Evolutionary conservation across 2,888 invertebrate species (phyloP).

Genomic region (Caenorhabditis sinica): DNA sequence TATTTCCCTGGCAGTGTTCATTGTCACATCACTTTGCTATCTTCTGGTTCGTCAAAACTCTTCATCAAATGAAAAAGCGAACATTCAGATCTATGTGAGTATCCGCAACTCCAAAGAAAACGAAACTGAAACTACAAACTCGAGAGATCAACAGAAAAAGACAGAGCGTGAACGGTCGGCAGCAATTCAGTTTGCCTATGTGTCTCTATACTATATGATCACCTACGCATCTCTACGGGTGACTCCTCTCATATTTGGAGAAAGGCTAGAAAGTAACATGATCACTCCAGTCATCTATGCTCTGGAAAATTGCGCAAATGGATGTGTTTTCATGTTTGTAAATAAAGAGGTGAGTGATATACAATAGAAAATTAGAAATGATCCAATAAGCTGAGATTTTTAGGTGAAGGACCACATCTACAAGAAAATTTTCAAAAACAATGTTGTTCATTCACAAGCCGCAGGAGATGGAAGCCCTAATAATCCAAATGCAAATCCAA

Average conservation of each 20-base stretch:
- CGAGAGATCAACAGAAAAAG: slow-evolving; percentile 21
- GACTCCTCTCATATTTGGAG: slow-evolving; percentile 26
- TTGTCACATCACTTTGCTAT: not conserved
- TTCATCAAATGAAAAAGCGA: not conserved
- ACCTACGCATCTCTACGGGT: slow-evolving; percentile 5
- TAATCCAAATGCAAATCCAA: not conserved
- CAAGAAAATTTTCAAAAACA: slow-evolving; percentile 45
- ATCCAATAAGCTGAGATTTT: not conserved
- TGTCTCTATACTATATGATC: slow-evolving; percentile 30
- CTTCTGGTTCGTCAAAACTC: not conserved
- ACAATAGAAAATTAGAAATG: too few species aligned
- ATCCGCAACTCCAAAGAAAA: not conserved
- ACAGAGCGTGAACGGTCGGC: slow-evolving; percentile 17
- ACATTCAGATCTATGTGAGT: slow-evolving; percentile 14
- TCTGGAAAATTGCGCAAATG: slow-evolving; percentile 15
- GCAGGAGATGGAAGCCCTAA: not conserved
- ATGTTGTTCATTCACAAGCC: slow-evolving; percentile 9
- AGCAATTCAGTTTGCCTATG: slow-evolving; percentile 19
- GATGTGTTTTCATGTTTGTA: slow-evolving; percentile 35
- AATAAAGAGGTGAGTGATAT: slow-evolving; percentile 24
- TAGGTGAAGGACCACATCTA: slow-evolving; percentile 30
- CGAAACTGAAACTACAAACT: slow-evolving; percentile 10
- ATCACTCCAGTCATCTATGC: slow-evolving; percentile 28
- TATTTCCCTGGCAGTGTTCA: slow-evolving; percentile 13
- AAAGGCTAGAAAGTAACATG: slow-evolving; percentile 15